Base-by-base conservation (phyloP, 1,140 invertebrate species). In the Euglossa dilemma region DNA sequence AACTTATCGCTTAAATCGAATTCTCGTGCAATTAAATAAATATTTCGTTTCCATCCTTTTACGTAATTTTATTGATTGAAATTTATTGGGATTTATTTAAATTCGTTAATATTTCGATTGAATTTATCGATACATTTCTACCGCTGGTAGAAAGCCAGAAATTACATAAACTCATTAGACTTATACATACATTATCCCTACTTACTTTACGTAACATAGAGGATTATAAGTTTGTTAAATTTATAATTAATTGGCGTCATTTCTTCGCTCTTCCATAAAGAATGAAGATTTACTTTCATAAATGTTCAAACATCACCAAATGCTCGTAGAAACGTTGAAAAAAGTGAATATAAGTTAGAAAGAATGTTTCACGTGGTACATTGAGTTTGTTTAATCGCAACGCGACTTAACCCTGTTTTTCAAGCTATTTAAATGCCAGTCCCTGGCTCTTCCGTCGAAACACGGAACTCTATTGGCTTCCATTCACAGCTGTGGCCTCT, bases 341-440 rank as follows among this genome's bases (percentile, higher is more conserved):
- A 8, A 28, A 36, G 25, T 14, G 14, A 45, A n/a, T 9, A 20
- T 14, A 45, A 59, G 16, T 50, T 18, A 47, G 14, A 52, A 36
- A 8, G 47, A 14, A 63, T 52, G 59, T 36, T 78, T 67, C 50
- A n/a, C 28, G n/a, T 66, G 20, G 14, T 23, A 36, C 18, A 56
- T 67, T 67, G 12, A 50, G 25, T 64, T 64, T 64, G 45, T 36
- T 76, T 76, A 76, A 76, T 63, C 25, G 43, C 45, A n/a, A 16
- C 45, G 8, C 11, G 20, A 57, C 16, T 66, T 78, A 78, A 67
- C 50, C 63, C 36, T 67, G 63, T 78, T 78, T 69, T 52, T 20
- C 63, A 11, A 52, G 52, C 70, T 56, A 67, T 77, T 67, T 67
- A 77, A 77, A 77, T 50, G 45, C 57, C 75, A 28, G 7, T 11